A percentile compares a stretch with the other conserved stretches of the same genome.
phyloP scores from a whole-genome alignment of 2,888 invertebrate species.

The Scaptomyza reducta region DNA sequence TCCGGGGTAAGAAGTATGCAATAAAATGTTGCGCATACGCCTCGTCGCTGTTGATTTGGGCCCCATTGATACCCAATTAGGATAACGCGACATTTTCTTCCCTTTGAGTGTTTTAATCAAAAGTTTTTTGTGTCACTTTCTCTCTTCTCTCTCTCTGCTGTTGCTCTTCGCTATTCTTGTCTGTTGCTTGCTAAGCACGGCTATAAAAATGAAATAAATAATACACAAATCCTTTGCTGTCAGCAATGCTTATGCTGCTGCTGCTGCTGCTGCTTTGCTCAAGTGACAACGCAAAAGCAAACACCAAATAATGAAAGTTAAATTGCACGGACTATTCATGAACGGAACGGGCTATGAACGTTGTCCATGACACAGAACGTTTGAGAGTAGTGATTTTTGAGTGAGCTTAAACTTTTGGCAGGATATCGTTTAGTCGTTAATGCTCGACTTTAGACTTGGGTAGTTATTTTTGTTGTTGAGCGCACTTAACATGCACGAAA shows the following conservation, averaged over 20 bases:
- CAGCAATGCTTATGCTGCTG: conserved; percentile 23
- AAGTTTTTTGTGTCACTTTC: conserved; percentile 42
- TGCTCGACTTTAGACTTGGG: conserved; percentile 1
- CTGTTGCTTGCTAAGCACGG: conserved; percentile 40
- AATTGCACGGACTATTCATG: conserved; percentile 55
- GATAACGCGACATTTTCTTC: conserved; percentile 68
- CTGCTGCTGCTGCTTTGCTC: background rate
- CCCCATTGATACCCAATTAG: conserved; percentile 79
- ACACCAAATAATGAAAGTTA: conserved; percentile 36
- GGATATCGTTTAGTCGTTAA: conserved; percentile 33
- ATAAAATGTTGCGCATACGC: conserved; percentile 66
- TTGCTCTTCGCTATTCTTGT: conserved; percentile 11
- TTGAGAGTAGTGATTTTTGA: conserved; percentile 32
- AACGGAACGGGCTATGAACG: conserved; percentile 9
- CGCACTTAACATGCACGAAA: conserved; percentile 70
- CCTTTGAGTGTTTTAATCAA: conserved; percentile 72
- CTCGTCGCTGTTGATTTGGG: conserved; percentile 63
- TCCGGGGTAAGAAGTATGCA: conserved; percentile 59
- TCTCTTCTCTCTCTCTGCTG: background rate
- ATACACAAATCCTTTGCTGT: conserved; percentile 71
- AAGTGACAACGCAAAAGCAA: conserved; percentile 25
- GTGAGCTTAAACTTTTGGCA: background rate
- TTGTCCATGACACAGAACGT: conserved; percentile 29
- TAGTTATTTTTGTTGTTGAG: conserved; percentile 29
- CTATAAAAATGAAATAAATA: conserved; percentile 74